A percentile compares a stretch with the other conserved stretches of the same genome.
Evolutionary conservation across 1,140 invertebrate genomes (phyloP).

Genomic region (Heterodera schachtii): DNA sequence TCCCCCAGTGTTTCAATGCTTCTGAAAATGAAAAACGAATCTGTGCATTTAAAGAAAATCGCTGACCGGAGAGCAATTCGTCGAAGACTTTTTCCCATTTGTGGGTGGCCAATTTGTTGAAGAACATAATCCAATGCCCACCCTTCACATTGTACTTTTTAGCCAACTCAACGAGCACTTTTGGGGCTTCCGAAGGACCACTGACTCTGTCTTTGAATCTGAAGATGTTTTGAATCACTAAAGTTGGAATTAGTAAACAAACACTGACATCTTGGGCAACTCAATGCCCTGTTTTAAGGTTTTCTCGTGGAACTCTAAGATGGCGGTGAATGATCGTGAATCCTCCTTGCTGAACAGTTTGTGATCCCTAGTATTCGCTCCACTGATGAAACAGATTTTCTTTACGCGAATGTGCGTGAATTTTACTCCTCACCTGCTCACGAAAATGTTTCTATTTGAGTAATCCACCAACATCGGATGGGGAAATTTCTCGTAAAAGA

Average conservation of each 20-base stretch:
- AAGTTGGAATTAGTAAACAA: not conserved
- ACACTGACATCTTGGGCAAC: not conserved
- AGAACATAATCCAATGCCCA: constrained; percentile 30
- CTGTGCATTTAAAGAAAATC: not conserved
- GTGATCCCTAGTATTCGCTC: not conserved
- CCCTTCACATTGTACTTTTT: constrained; percentile 16
- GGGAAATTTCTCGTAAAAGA: constrained; percentile 19
- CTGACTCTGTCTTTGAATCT: constrained; percentile 20
- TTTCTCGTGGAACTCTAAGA: constrained; percentile 8
- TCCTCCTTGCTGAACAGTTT: not conserved
- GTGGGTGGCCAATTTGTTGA: constrained; percentile 5
- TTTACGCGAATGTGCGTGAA: too few relatives aligned
- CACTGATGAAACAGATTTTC: too few relatives aligned
- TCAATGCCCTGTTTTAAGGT: constrained; percentile 1
- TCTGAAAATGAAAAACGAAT: not conserved
- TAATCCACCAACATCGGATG: constrained; percentile 21
- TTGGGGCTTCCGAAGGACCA: not conserved
- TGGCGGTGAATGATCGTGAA: not conserved
- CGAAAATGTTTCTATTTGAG: constrained; percentile 13
- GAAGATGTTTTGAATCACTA: not conserved
- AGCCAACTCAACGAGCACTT: constrained; percentile 19
- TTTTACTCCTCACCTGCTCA: constrained; percentile 10
- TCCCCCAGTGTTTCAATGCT: constrained; percentile 21
- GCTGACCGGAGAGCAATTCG: not conserved
- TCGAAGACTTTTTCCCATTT: constrained; percentile 24